Base-by-base conservation (phyloP, 2,888 invertebrate genomes). In the Cylindroiulus punctatus region DNA sequence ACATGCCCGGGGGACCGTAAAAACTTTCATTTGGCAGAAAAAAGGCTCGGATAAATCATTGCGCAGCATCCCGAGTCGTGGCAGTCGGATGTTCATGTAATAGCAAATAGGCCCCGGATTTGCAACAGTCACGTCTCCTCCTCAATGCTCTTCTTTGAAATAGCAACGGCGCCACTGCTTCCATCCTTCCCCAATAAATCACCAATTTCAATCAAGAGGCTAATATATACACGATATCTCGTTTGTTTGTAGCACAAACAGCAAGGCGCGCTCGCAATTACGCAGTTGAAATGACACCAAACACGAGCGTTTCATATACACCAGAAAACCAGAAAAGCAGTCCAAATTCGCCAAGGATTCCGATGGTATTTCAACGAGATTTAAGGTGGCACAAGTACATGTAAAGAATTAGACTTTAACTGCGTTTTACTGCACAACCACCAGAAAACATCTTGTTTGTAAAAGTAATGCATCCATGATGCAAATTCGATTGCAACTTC, bases 161-260 rank as follows among this genome's bases (percentile, higher is more conserved):
- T 57, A 57, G 57, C 57, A 57, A 57, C 57, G 57, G 57, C 57
- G 57, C 57, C 57, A 57, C 57, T 57, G 57, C 57, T 14, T 19
- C 57, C 57, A 57, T 57, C 57, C 57, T 57, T 57, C 57, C n/a
- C 22, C 57, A 57, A 57, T 57, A 57, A 57, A 57, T 57, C 57
- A 57, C 57, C 57, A 57, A 57, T 57, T 57, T 57, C 57, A 57
- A 57, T 57, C 57, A 57, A n/a, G 57, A 57, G 57, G 57, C 57
- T 57, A 57, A 57, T 57, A 57, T n/a, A 57, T n/a, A 57, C n/a
- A n/a, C 57, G 57, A 57, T 57, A 57, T 57, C 57, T 57, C 57
- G 57, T 57, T 57, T 57, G 57, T 57, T 57, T n/a, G 57, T 57
- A 22, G n/a, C 57, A 57, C 57, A 4, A 57, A 57, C 57, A 57